Percentiles rank a stretch among this genome's conserved stretches.
phyloP scores from a whole-genome alignment of 2,888 invertebrate species.

The Tolmerus cingulatus region DNA sequence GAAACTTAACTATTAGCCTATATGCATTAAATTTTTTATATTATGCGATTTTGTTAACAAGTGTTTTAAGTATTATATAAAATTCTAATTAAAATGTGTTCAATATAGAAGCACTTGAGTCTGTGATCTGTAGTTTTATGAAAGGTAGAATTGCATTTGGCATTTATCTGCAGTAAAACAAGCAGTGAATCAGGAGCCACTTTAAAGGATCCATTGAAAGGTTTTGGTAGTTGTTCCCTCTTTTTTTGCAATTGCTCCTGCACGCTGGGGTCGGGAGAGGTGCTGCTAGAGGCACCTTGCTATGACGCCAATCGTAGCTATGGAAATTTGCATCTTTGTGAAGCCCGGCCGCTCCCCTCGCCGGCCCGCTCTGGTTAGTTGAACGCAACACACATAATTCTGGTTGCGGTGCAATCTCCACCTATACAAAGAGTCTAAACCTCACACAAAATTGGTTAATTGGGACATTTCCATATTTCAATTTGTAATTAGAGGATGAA shows the following conservation, averaged over 20 bases:
- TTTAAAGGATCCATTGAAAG: not conserved
- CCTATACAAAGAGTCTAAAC: constrained; percentile 35
- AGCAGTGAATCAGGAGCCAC: not conserved
- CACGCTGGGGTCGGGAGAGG: not conserved
- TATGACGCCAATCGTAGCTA: not conserved
- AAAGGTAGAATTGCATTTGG: not conserved
- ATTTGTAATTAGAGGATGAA: constrained; percentile 54
- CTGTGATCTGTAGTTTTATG: too few species aligned
- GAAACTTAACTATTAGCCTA: too few species aligned
- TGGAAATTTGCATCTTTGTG: not conserved
- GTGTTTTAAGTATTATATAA: too few species aligned
- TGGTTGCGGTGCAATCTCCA: constrained; percentile 10
- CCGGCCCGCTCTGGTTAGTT: not conserved
- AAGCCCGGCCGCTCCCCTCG: not conserved
- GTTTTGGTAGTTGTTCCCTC: not conserved
- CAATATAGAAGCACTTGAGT: too few species aligned
- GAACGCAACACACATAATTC: constrained; percentile 23
- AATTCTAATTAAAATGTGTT: too few species aligned
- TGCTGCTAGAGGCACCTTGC: not conserved
- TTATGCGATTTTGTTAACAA: too few species aligned
- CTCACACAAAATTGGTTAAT: constrained; percentile 52
- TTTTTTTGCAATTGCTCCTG: not conserved
- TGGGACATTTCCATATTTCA: constrained; percentile 55
- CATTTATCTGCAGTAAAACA: not conserved
- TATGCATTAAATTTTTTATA: too few species aligned